Evolutionary conservation across 2,888 invertebrate species (phyloP), one percentile per base, ranked within the genome.

Genomic region (Candidula unifasciata): DNA sequence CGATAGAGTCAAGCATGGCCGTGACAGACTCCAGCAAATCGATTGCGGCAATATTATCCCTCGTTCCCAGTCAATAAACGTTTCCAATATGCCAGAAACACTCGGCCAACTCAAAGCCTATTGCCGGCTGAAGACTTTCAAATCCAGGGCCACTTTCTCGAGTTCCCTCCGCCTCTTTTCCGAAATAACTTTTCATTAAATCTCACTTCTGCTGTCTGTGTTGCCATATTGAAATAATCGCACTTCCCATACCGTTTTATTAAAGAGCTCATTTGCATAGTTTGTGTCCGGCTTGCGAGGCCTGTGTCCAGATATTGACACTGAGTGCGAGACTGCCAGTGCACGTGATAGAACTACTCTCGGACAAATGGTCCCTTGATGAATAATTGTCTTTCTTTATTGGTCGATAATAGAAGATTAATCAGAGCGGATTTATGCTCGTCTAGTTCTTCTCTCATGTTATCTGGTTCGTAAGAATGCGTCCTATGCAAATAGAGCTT

Each of bases 261-360:
- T 83, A 78, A 83, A 83, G 83, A 79, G 82, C 35, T n/a, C 78
- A 79, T 83, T 83, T 78, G 83, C 83, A 83, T 83, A 83, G 83
- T 76, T 78, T 57, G 54, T 83, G 60, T 79, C 83, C 60, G 35
- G n/a, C 37, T 21, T 16, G 16, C n/a, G 44, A 73, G 74, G 5
- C 82, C 82, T 10, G 33, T 74, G 73, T 57, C 73, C 74, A 54
- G 69, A 78, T 83, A 83, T 83, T 83, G 83, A 68, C 83, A 78
- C 60, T 52, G 83, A 71, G 68, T 78, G 27, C 52, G 71, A 79
- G 71, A 68, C 37, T 71, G 60, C 35, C 57, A 37, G 78, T 79
- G 83, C 83, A 83, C 83, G 83, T 79, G 78, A 54, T 71, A 3
- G 27, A 54, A 30, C 44, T 60, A 74, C 71, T 52, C 66, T 71